Evolutionary conservation across 2,797 vertebrate genomes (phyloP), one percentile per base, ranked within the genome.

Genomic region (Geotria australis): DNA sequence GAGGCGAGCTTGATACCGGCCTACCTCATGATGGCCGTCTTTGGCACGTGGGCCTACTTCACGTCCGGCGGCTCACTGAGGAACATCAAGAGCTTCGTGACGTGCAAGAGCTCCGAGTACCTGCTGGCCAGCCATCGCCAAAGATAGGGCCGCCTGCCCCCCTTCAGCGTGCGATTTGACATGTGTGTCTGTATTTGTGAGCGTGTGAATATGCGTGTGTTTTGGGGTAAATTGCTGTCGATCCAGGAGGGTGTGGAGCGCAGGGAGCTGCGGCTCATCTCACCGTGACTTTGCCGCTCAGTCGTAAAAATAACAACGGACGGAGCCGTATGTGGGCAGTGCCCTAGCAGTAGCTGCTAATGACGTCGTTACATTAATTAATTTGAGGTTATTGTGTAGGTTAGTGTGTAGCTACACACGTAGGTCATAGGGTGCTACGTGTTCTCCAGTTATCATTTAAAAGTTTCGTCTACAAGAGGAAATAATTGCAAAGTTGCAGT

Each of bases 41-140:
- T 75, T 74, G 77, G 71, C 2, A 46, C 63, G 56, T 78, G 73
- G 78, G 77, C 77, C 0, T 81, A 77, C 62, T 73, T 74, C 62
- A 67, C 70, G 1, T 74, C 77, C 1, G 76, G 75, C 2, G 78
- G 73, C 46, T 79, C 75, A 5, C 69, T 77, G 58, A 68, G 76
- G 61, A 82, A 74, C 71, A 73, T 83, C 63, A 78, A 75, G 58
- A 65, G 72, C 60, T 80, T 74, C 64, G 71, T 80, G 49, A 77
- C 76, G 61, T 78, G 76, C 69, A 76, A 72, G 64, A 76, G 79
- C 66, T 75, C 75, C 64, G 77, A 79, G 72, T 79, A 81, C 63
- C 69, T 79, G 61, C 71, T 80, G 46, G 72, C 74, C 62, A 74
- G 68, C 64, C 76, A 80, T 64, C 70, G 74, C 61, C 67, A 75